A percentile compares a stretch with the other conserved stretches of the same genome.
These are phyloP conservation scores for Diphyllodes magnificus DNA, from an alignment of 2,113 vertebrate species.

Conservation along the genomic window DNA sequence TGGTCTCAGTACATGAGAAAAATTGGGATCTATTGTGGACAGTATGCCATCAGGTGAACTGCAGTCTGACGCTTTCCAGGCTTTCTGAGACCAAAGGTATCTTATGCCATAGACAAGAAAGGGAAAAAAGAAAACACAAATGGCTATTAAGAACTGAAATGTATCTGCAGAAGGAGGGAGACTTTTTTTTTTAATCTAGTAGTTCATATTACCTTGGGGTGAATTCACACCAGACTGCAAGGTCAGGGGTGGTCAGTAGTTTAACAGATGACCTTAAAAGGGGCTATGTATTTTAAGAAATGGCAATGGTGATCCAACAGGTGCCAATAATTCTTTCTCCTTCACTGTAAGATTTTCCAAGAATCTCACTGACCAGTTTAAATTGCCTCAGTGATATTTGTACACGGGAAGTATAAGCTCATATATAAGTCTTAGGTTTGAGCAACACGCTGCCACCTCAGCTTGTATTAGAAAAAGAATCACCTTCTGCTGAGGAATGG, in stretches of 20 bases:
- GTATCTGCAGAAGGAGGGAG: neutral
- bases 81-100: neutral
- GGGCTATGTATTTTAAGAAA: constrained; percentile 36
- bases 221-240: constrained; percentile 9
- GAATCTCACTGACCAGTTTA: neutral
- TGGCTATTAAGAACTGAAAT: neutral
- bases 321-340: neutral
- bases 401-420: neutral
- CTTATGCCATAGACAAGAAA: neutral
- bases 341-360: neutral
- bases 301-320: neutral
- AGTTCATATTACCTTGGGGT: constrained; percentile 21
- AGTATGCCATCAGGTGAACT: neutral
- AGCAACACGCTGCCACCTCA: neutral
- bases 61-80: neutral
- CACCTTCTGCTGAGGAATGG: neutral
- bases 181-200: neutral
- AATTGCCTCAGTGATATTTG: neutral
- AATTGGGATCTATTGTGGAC: neutral
- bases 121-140: neutral
- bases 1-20: neutral
- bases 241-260: neutral
- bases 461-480: neutral
- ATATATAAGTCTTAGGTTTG: neutral
- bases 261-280: constrained; percentile 8